Base-by-base conservation (phyloP, 2,113 vertebrate species). In the Rhegmatorhina hoffmannsi region DNA sequence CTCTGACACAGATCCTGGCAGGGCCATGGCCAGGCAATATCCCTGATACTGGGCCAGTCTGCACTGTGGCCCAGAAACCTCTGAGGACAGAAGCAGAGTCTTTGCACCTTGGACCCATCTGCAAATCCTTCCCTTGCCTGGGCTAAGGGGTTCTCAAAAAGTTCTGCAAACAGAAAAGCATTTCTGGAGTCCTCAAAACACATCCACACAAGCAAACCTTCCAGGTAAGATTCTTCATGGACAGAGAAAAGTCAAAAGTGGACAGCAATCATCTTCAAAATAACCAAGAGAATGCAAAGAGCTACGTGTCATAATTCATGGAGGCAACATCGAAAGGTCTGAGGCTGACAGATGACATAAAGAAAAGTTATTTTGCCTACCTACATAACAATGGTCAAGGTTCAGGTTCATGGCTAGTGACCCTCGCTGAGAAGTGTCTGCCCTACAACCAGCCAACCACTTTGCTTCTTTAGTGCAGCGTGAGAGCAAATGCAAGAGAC, bases 401-500 rank as follows among this genome's bases (percentile, higher is more conserved):
- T 97, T 98, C 98, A 95, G 98, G 97, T 98, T 99, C 99, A 99
- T 98, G 98, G 98, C 98, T 98, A 98, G 99, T 98, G 99, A 99
- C 98, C 99, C 98, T 98, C 98, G 98, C 98, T 98, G 99, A 98
- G 98, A 98, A 98, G 97, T 97, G 99, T 99, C 98, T 99, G 99
- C 98, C 98, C 99, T 99, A 99, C 98, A 98, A 98, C 98, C 98
- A 98, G 98, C 99, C 99, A 98, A 99, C 98, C 98, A 96, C 98
- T 98, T 98, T 98, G 99, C 99, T 98, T 99, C 98, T 98, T 98
- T 98, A 98, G 98, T 98, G 98, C 98, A 98, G 99, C 98, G 98
- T 98, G 98, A 99, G 99, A 99, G 98, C 99, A 99, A 99, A 99
- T 98, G 98, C 98, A 99, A 99, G 98, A 99, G 98, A 99, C 98